Evolutionary conservation across 2,888 invertebrate genomes (phyloP).

Genomic region (Melanophora roralis): DNA sequence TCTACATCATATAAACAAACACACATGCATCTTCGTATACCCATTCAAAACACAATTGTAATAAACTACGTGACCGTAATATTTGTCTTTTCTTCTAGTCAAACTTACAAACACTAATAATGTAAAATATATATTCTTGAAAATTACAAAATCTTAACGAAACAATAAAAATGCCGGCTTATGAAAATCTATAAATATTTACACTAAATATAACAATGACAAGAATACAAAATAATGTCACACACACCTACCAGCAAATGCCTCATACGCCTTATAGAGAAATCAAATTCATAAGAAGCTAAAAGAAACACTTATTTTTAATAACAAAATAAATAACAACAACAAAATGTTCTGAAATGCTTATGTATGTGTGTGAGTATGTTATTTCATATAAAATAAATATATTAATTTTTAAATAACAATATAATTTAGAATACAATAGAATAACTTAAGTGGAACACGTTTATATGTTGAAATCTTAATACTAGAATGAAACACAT

Average conservation of each 20-base stretch:
- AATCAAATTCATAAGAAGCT: slow-evolving; percentile 28
- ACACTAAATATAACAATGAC: slow-evolving; percentile 31
- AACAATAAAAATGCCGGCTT: slow-evolving; percentile 34
- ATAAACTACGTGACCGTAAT: slow-evolving; percentile 58
- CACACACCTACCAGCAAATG: too few relatives aligned
- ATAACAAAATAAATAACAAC: slow-evolving; percentile 32
- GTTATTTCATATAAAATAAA: neutral
- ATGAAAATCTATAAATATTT: slow-evolving; percentile 56
- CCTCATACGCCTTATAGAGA: neutral
- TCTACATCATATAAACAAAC: neutral
- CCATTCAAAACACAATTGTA: slow-evolving; percentile 49
- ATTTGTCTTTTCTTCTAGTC: slow-evolving; percentile 16
- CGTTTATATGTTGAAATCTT: slow-evolving; percentile 46
- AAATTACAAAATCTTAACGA: slow-evolving; percentile 9
- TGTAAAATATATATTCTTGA: neutral
- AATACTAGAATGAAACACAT: slow-evolving; percentile 54
- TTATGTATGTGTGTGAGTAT: neutral
- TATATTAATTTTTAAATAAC: slow-evolving; percentile 17
- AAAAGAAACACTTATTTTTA: slow-evolving; percentile 54
- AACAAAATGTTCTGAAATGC: slow-evolving; percentile 9
- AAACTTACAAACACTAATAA: neutral
- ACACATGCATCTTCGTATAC: neutral
- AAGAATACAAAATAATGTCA: slow-evolving; percentile 44
- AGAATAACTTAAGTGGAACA: slow-evolving; percentile 48
- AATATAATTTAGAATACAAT: slow-evolving; percentile 25